A percentile compares a stretch with the other conserved stretches of the same genome.
These are phyloP conservation scores for Endomychus coccineus DNA, from an alignment of 2,888 invertebrate genomes.

Conservation along the genomic window DNA sequence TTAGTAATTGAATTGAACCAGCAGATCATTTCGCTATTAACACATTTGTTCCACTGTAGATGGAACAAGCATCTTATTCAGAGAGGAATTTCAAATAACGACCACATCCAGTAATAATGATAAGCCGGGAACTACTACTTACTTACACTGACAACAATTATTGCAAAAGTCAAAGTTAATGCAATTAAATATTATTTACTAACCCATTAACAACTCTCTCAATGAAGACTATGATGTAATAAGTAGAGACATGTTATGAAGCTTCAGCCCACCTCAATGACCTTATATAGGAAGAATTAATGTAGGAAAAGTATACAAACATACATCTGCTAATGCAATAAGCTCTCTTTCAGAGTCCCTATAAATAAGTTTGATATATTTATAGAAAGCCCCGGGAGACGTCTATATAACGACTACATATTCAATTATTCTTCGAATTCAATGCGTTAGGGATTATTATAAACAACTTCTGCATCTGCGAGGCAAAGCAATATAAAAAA, in stretches of 20 bases:
- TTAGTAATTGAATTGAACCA: too few relatives aligned
- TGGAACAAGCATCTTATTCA: too few relatives aligned
- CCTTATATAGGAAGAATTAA: slow-evolving; percentile 15
- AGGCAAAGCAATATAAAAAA: too few relatives aligned
- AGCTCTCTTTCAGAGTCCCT: slow-evolving; percentile 9
- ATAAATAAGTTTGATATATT: slow-evolving; percentile 16
- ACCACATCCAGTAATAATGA: too few relatives aligned
- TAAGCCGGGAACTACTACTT: too few relatives aligned
- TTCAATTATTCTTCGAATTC: slow-evolving; percentile 13
- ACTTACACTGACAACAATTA: too few relatives aligned
- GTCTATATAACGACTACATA: background rate
- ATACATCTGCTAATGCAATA: slow-evolving; percentile 15
- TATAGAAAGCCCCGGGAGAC: slow-evolving; percentile 13
- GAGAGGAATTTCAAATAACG: too few relatives aligned
- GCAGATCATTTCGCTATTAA: too few relatives aligned
- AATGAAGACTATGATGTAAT: slow-evolving; percentile 9
- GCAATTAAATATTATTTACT: slow-evolving; percentile 12
- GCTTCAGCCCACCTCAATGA: slow-evolving; percentile 12
- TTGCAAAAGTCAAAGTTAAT: slow-evolving; percentile 10
- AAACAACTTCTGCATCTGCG: too few relatives aligned
- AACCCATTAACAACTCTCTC: too few relatives aligned
- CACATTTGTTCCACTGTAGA: too few relatives aligned
- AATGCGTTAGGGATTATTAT: too few relatives aligned
- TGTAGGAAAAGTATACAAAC: slow-evolving; percentile 12
- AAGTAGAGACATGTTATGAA: slow-evolving; percentile 5